phyloP scores from a whole-genome alignment of 1,140 invertebrate genomes.

The Eueides isabella region DNA sequence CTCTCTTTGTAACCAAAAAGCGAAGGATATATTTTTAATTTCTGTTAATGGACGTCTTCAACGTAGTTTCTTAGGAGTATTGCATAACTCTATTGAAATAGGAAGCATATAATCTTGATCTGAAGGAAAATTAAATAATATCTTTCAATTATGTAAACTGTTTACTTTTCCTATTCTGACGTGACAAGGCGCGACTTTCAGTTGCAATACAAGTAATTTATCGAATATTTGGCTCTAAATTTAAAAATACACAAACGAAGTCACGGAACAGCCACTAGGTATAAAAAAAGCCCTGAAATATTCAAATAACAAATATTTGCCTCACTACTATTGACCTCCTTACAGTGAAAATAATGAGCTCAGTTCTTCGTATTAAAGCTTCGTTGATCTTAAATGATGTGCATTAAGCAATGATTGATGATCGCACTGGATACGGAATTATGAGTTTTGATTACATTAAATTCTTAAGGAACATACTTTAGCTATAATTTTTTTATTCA shows the following conservation, averaged over 20 bases:
- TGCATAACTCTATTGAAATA: not conserved
- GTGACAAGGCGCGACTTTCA: too few species aligned
- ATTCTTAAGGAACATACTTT: constrained; percentile 21
- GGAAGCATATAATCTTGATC: too few species aligned
- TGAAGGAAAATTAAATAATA: too few species aligned
- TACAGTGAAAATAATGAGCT: constrained; percentile 37
- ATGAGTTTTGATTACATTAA: constrained; percentile 33
- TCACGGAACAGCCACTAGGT: too few species aligned
- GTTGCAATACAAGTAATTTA: too few species aligned
- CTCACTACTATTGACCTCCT: constrained; percentile 15
- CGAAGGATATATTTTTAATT: constrained; percentile 33
- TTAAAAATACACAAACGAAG: too few species aligned
- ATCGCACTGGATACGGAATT: constrained; percentile 53
- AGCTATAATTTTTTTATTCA: not conserved
- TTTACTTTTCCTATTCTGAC: too few species aligned
- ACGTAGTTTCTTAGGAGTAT: not conserved
- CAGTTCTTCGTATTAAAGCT: constrained; percentile 45
- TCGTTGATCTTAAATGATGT: constrained; percentile 58
- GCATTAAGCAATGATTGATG: constrained; percentile 66
- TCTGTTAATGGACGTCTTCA: constrained; percentile 20
- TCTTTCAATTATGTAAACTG: too few species aligned
- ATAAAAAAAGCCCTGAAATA: not conserved
- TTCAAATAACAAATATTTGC: not conserved
- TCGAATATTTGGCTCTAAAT: too few species aligned
- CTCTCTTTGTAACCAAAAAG: constrained; percentile 17